These are phyloP conservation scores for Triplophysa dalaica DNA, from an alignment of 2,113 vertebrate species.

Conservation along the genomic window DNA sequence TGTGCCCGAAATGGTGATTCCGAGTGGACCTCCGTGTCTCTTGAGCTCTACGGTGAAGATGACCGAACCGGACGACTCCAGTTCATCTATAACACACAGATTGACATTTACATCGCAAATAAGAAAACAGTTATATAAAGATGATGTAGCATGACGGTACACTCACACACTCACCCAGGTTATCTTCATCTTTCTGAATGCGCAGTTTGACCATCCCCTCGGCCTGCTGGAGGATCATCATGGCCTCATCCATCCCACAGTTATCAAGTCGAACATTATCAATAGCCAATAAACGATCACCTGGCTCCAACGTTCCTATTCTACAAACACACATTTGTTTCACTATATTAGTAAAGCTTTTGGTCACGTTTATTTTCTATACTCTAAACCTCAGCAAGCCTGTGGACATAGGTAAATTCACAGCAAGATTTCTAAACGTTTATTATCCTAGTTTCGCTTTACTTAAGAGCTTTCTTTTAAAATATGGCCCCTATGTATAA, in stretches of 20 bases:
- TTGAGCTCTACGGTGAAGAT: conserved; percentile 97
- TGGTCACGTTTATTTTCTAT: too few relatives aligned
- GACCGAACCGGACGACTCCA: conserved; percentile 91
- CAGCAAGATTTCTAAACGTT: too few relatives aligned
- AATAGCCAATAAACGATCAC: conserved; percentile 93
- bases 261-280: conserved; percentile 93
- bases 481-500: too few relatives aligned
- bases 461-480: too few relatives aligned
- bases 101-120: too few relatives aligned
- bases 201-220: conserved; percentile 97
- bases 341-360: background rate
- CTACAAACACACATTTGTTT: conserved; percentile 63
- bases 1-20: conserved; percentile 96
- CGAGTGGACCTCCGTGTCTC: conserved; percentile 89
- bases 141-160: too few relatives aligned
- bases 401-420: too few relatives aligned
- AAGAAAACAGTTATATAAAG: background rate
- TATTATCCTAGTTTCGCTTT: too few relatives aligned
- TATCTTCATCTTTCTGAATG: conserved; percentile 97
- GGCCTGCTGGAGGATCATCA: conserved; percentile 89
- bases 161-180: conserved; percentile 79
- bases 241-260: conserved; percentile 93
- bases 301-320: conserved; percentile 94
- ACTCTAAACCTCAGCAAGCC: too few relatives aligned
- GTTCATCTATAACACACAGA: conserved; percentile 80